Conservation (phyloP, 1,140 invertebrate species). For the Chrysoperla carnea region DNA sequence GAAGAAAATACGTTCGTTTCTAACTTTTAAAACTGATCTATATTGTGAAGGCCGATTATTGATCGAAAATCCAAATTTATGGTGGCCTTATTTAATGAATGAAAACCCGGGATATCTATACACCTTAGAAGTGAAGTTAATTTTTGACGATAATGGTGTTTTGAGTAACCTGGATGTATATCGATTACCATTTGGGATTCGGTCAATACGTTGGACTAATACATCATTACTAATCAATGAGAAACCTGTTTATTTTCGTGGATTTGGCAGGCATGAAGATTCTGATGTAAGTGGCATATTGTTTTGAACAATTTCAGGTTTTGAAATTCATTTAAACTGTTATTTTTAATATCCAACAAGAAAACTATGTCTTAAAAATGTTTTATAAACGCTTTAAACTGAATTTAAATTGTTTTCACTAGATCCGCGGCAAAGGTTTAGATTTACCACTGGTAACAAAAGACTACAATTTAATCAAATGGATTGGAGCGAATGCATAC, state of each 20-base stretch:
- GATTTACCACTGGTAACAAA: conserved; percentile 73
- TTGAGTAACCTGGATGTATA: conserved; percentile 48
- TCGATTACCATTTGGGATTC: conserved; percentile 67
- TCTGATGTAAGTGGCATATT: conserved; percentile 46
- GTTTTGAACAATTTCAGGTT: too few species aligned
- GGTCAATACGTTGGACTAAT: conserved; percentile 60
- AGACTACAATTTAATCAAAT: conserved; percentile 87
- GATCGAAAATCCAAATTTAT: conserved; percentile 56
- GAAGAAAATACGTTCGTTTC: too few species aligned
- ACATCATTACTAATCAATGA: conserved; percentile 66
- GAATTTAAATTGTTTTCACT: too few species aligned
- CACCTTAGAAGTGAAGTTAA: conserved; percentile 12
- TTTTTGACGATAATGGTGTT: neutral
- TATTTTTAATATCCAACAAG: too few species aligned
- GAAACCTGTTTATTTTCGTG: conserved; percentile 72
- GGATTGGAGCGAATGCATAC: conserved; percentile 90
- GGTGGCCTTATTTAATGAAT: conserved; percentile 91
- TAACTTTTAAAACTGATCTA: too few species aligned
- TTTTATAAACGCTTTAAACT: too few species aligned
- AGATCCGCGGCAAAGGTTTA: conserved; percentile 77
- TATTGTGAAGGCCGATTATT: conserved; percentile 28
- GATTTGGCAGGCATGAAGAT: conserved; percentile 92
- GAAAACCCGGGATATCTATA: conserved; percentile 53
- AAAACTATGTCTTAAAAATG: too few species aligned
- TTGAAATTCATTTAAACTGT: too few species aligned